phyloP scores from a whole-genome alignment of 1,140 invertebrate genomes.

The Drosophila burlai region DNA sequence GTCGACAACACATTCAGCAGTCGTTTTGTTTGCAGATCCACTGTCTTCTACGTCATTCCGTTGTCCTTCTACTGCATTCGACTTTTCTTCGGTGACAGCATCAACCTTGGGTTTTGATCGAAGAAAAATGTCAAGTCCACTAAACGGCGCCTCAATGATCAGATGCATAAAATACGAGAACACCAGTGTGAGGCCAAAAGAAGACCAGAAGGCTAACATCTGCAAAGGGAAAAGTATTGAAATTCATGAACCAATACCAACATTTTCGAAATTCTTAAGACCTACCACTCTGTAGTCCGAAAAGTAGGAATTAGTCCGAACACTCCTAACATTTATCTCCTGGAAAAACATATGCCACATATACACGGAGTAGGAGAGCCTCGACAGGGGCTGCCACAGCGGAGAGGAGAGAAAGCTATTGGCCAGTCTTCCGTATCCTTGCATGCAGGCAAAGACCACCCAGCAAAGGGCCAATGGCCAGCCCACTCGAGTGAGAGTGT shows the following conservation, averaged over 20 bases:
- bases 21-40: not conserved
- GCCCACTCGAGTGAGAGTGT: conserved; percentile 87
- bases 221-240: not conserved
- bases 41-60: not conserved
- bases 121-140: conserved; percentile 23
- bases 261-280: not conserved
- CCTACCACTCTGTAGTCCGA: conserved; percentile 57
- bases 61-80: not conserved
- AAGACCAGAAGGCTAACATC: conserved; percentile 41
- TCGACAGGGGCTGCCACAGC: conserved; percentile 86
- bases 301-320: conserved; percentile 40
- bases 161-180: conserved; percentile 35
- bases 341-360: conserved; percentile 84
- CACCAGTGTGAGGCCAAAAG: conserved; percentile 36
- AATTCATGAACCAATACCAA: too few relatives aligned
- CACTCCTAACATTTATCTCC: conserved; percentile 29
- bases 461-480: conserved; percentile 88
- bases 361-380: conserved; percentile 86
- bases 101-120: not conserved
- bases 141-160: conserved; percentile 42
- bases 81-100: not conserved
- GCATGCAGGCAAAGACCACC: conserved; percentile 89
- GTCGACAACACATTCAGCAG: not conserved
- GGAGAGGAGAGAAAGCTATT: conserved; percentile 85
- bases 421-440: conserved; percentile 87